A percentile compares a stretch with the other conserved stretches of the same genome.
Evolutionary conservation across 1,140 invertebrate genomes (phyloP).

Genomic region (Ceratitis capitata): DNA sequence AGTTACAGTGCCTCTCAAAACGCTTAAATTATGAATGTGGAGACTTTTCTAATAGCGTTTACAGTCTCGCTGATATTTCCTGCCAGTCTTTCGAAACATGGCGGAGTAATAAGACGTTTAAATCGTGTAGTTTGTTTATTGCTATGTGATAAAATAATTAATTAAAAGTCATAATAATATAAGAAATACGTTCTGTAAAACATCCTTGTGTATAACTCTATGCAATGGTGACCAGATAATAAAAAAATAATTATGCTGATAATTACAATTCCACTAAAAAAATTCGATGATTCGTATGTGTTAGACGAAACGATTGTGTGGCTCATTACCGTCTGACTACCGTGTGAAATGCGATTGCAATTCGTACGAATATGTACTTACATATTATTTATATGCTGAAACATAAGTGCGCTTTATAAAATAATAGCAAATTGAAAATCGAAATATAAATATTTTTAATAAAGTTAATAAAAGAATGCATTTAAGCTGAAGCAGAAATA

Average conservation of each 20-base stretch:
- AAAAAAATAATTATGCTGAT: too few species aligned
- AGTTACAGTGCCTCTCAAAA: background rate
- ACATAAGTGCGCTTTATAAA: background rate
- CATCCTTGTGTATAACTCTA: too few species aligned
- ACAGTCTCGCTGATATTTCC: background rate
- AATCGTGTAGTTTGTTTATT: background rate
- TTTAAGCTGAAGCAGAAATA: background rate
- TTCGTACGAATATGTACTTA: background rate
- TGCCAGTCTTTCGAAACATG: conserved; percentile 40
- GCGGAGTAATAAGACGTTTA: conserved; percentile 24
- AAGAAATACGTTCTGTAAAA: too few species aligned
- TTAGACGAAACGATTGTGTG: too few species aligned
- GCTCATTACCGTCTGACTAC: too few species aligned
- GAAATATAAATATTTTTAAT: background rate
- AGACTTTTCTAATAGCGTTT: background rate
- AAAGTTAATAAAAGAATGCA: background rate
- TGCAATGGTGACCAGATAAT: too few species aligned
- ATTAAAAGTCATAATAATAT: too few species aligned
- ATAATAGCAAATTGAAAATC: background rate
- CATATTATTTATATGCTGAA: background rate
- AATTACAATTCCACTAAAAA: too few species aligned
- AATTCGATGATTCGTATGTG: too few species aligned
- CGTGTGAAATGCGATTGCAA: background rate
- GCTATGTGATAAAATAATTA: too few species aligned
- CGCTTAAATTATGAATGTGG: background rate